phyloP scores from a whole-genome alignment of 2,888 invertebrate species.

The Liopterus haemorrhoidalis region DNA sequence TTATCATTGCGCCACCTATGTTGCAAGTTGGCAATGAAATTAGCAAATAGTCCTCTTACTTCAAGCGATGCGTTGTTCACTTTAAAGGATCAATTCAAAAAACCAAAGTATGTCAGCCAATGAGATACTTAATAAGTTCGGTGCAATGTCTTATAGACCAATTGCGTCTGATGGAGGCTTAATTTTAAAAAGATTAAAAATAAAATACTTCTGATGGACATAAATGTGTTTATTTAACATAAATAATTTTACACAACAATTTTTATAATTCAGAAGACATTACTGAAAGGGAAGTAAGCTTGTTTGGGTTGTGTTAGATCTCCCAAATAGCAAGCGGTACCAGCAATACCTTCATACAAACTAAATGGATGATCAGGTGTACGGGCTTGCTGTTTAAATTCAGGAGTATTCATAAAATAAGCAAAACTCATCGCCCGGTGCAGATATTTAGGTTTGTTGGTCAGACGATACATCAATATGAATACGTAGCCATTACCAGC shows the following conservation, averaged over 20 bases:
- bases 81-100: no score
- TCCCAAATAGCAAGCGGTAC: slow-evolving; percentile 74
- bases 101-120: no score
- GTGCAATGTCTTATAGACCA: no score
- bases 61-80: no score
- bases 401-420: slow-evolving; percentile 61
- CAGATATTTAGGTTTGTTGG: slow-evolving; percentile 64
- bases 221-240: not conserved
- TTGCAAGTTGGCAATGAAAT: no score
- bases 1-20: no score
- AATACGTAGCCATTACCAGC: slow-evolving; percentile 80
- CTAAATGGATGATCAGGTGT: slow-evolving; percentile 78
- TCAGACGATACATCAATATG: slow-evolving; percentile 67
- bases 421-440: slow-evolving; percentile 71
- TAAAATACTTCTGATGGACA: no score
- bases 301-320: slow-evolving; percentile 68
- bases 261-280: slow-evolving; percentile 52
- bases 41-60: no score
- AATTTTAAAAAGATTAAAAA: no score
- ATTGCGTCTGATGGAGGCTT: no score
- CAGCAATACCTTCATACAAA: slow-evolving; percentile 81
- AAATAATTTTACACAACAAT: slow-evolving; percentile 3
- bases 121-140: no score
- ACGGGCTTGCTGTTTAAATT: slow-evolving; percentile 61
- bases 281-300: slow-evolving; percentile 79